Percentiles rank a stretch among this genome's conserved stretches.
Evolutionary conservation across 2,888 invertebrate genomes (phyloP).

Genomic region (Drosophila tripunctata): DNA sequence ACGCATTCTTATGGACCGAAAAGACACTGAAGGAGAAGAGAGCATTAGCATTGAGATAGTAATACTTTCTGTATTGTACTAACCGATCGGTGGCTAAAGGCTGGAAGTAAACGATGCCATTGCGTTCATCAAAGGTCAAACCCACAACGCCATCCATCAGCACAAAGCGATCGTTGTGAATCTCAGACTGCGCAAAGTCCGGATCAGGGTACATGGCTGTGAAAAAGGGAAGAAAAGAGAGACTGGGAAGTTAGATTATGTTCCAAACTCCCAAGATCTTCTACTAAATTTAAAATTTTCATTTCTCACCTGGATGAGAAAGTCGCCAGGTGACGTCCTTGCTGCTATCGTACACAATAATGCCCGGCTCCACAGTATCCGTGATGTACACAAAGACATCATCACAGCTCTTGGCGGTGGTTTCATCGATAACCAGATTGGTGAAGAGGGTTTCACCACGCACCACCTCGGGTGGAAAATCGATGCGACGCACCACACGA

Average conservation of each 20-base stretch:
- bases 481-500: constrained; percentile 85
- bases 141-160: constrained; percentile 90
- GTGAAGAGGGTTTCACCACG: constrained; percentile 91
- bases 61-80: neutral
- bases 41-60: neutral
- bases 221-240: too few relatives aligned
- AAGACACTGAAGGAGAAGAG: constrained; percentile 86
- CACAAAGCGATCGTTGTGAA: constrained; percentile 88
- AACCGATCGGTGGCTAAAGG: constrained; percentile 88
- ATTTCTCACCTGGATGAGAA: constrained; percentile 86
- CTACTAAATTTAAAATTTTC: too few relatives aligned
- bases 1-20: constrained; percentile 90
- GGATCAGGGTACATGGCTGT: constrained; percentile 93
- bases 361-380: constrained; percentile 93
- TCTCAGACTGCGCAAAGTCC: constrained; percentile 90
- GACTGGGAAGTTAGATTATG: too few relatives aligned
- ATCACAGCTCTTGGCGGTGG: constrained; percentile 88
- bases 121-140: constrained; percentile 86
- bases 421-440: constrained; percentile 91
- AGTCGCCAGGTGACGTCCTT: constrained; percentile 92
- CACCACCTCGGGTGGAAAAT: constrained; percentile 90
- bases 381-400: constrained; percentile 91
- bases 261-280: too few relatives aligned
- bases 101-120: constrained; percentile 87
- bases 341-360: constrained; percentile 86